A percentile compares a stretch with the other conserved stretches of the same genome.
phyloP scores from a whole-genome alignment of 2,888 invertebrate genomes.

The Apamea anceps region DNA sequence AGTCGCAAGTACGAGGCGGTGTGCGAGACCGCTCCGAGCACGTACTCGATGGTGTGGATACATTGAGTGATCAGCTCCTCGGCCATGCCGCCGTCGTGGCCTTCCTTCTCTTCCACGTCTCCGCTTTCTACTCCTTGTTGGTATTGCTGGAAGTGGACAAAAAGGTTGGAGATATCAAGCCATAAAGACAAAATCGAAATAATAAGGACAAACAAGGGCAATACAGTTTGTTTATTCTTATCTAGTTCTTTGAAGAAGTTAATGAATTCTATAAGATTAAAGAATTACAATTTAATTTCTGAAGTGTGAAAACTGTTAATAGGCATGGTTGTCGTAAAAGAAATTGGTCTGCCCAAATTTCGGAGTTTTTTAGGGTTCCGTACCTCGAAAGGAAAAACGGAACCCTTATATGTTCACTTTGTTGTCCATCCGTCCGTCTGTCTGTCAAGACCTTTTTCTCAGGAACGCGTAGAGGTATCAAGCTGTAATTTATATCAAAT shows the following conservation, averaged over 20 bases:
- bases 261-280: background rate
- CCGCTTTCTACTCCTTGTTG: slow-evolving; percentile 83
- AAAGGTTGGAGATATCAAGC: background rate
- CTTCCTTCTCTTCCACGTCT: slow-evolving; percentile 73
- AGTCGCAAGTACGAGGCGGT: slow-evolving; percentile 97
- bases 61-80: slow-evolving; percentile 96
- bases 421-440: too few relatives aligned
- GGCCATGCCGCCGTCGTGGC: slow-evolving; percentile 90
- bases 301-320: background rate
- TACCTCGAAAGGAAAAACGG: too few relatives aligned
- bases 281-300: background rate
- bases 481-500: too few relatives aligned
- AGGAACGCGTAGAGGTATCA: too few relatives aligned
- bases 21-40: slow-evolving; percentile 97
- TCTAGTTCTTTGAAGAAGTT: too few relatives aligned
- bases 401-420: too few relatives aligned
- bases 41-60: slow-evolving; percentile 97
- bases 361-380: too few relatives aligned
- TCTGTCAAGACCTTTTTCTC: too few relatives aligned
- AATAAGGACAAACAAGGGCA: background rate
- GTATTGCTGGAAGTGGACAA: slow-evolving; percentile 72
- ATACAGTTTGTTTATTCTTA: background rate
- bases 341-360: background rate
- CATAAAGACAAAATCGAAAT: background rate
- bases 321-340: background rate